These are phyloP conservation scores for Streptopelia turtur DNA, from an alignment of 2,797 vertebrate species.

Conservation along the genomic window DNA sequence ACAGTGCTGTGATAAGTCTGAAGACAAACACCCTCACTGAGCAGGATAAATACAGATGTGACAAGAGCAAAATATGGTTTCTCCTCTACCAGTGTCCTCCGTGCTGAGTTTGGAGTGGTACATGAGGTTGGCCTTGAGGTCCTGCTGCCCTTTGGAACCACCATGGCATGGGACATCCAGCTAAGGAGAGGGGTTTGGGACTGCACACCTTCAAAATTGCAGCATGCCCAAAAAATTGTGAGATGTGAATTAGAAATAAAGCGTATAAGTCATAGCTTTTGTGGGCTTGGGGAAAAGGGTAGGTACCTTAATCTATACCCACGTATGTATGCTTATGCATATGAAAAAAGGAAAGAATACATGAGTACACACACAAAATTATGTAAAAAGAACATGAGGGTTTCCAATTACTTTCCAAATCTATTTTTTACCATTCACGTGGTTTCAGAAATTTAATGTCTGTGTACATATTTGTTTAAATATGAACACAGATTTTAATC, in stretches of 20 bases:
- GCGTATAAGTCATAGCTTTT: neutral
- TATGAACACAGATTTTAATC: conserved; percentile 17
- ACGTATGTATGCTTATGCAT: neutral
- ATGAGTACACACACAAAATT: neutral
- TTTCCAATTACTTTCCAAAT: neutral
- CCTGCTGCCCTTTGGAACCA: neutral
- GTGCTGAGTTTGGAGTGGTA: neutral
- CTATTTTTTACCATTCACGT: neutral
- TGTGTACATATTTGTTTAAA: conserved; percentile 20
- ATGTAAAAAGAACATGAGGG: fast-evolving
- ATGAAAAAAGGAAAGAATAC: neutral
- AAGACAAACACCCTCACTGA: neutral
- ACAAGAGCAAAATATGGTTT: neutral
- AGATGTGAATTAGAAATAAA: neutral
- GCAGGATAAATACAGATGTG: neutral
- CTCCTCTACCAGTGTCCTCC: neutral
- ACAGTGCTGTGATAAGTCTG: neutral
- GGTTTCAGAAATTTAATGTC: neutral
- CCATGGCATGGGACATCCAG: fast-evolving
- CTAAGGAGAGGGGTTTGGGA: neutral
- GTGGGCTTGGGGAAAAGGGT: neutral
- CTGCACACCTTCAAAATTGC: neutral
- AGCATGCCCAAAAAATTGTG: neutral
- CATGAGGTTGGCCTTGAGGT: neutral
- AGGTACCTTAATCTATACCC: neutral